These are phyloP conservation scores for Sthenelais limicola DNA, from an alignment of 2,888 invertebrate species.

Conservation along the genomic window DNA sequence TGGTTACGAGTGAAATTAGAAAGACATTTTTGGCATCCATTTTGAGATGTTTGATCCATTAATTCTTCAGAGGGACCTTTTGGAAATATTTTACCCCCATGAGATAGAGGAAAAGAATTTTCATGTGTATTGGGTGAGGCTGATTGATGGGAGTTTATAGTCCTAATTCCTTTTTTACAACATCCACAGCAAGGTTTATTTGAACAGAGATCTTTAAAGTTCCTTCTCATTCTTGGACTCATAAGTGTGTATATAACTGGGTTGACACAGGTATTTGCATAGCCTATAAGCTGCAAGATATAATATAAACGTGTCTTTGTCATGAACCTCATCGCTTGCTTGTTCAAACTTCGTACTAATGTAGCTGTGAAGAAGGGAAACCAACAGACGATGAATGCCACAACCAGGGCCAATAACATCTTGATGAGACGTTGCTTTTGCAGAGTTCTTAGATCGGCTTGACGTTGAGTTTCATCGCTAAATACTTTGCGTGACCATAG, in stretches of 20 bases:
- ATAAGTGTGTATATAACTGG: slow-evolving; percentile 14
- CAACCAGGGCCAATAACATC: slow-evolving; percentile 9
- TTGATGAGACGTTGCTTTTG: slow-evolving; percentile 8
- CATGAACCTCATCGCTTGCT: neutral
- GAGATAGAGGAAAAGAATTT: too few species aligned
- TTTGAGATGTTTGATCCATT: too few species aligned
- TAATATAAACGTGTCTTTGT: neutral
- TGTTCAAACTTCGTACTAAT: neutral
- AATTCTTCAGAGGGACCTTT: too few species aligned
- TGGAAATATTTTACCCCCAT: too few species aligned
- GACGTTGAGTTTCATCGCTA: neutral
- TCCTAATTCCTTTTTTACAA: too few species aligned
- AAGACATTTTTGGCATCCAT: too few species aligned
- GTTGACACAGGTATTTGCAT: slow-evolving; percentile 8
- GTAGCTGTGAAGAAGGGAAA: slow-evolving; percentile 24
- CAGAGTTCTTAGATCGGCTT: neutral
- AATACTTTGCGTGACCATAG: neutral
- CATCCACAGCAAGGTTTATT: slow-evolving; percentile 4
- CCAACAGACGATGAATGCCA: slow-evolving; percentile 8
- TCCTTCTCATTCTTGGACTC: slow-evolving; percentile 10
- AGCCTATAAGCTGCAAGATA: slow-evolving; percentile 15
- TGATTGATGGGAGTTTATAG: too few species aligned
- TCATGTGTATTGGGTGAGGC: too few species aligned
- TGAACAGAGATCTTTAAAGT: neutral
- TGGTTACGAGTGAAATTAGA: too few species aligned